phyloP scores from a whole-genome alignment of 2,113 vertebrate species.

The Dasyurus viverrinus region DNA sequence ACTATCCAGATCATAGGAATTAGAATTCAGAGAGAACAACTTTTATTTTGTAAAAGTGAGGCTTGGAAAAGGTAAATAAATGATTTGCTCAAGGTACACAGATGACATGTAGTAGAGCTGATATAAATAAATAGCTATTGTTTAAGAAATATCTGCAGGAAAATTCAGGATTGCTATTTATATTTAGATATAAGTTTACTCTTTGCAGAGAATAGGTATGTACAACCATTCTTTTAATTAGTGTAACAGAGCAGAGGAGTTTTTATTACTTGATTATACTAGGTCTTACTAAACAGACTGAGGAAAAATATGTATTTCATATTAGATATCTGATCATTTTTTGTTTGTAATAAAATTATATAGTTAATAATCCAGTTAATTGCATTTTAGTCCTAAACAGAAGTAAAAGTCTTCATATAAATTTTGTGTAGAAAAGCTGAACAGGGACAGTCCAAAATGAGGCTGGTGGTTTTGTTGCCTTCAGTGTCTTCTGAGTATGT shows the following conservation, averaged over 20 bases:
- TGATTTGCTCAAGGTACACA: not conserved
- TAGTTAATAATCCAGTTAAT: not conserved
- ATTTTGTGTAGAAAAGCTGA: not conserved
- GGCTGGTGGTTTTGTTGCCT: not conserved
- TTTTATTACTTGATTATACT: not conserved
- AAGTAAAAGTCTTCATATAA: not conserved
- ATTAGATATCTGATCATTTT: not conserved
- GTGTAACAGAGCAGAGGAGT: not conserved
- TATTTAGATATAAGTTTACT: not conserved
- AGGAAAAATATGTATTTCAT: not conserved
- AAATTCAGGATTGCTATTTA: not conserved
- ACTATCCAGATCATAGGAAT: not conserved
- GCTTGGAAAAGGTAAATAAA: too few species aligned
- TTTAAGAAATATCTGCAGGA: not conserved
- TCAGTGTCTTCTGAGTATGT: not conserved
- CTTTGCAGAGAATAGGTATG: not conserved
- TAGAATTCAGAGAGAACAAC: not conserved
- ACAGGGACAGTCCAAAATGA: not conserved
- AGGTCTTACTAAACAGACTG: not conserved
- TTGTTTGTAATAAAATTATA: not conserved
- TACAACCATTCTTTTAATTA: fast-evolving
- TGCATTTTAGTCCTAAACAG: not conserved
- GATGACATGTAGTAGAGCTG: not conserved
- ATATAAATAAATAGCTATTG: not conserved
- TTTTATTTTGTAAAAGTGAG: not conserved